A percentile compares a stretch with the other conserved stretches of the same genome.
These are phyloP conservation scores for Drosophila murphyi DNA, from an alignment of 1,140 invertebrate genomes.

Conservation along the genomic window DNA sequence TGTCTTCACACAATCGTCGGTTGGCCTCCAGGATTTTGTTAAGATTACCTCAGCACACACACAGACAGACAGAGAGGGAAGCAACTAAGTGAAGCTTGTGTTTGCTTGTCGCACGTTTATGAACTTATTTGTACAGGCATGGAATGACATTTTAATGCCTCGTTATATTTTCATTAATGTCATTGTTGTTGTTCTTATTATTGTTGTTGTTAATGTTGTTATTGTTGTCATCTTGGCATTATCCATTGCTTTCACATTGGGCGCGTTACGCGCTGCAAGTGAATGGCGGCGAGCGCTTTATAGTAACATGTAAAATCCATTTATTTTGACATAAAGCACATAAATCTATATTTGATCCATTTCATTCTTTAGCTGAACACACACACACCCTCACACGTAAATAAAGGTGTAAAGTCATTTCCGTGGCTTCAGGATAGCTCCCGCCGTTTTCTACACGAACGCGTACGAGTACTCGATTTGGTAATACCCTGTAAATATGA, in stretches of 20 bases:
- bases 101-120: slow-evolving; percentile 25
- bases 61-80: slow-evolving; percentile 9
- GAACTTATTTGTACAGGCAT: slow-evolving; percentile 64
- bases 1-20: neutral
- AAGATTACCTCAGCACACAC: neutral
- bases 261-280: slow-evolving; percentile 7
- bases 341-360: slow-evolving; percentile 80
- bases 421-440: slow-evolving; percentile 40
- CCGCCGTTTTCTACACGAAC: neutral
- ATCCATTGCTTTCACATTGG: slow-evolving; percentile 8
- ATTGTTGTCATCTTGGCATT: slow-evolving; percentile 14
- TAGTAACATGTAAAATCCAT: slow-evolving; percentile 80
- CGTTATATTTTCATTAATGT: slow-evolving; percentile 77
- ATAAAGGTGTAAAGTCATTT: slow-evolving; percentile 71
- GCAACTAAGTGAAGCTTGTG: neutral
- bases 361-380: slow-evolving; percentile 35
- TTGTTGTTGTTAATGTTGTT: slow-evolving; percentile 41
- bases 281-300: slow-evolving; percentile 49
- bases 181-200: slow-evolving; percentile 49
- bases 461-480: neutral
- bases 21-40: neutral
- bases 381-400: slow-evolving; percentile 1
- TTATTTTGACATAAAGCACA: slow-evolving; percentile 79
- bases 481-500: neutral
- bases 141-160: slow-evolving; percentile 77